Evolutionary conservation across 2,888 invertebrate genomes (phyloP).

Genomic region (Escarpia spicata): DNA sequence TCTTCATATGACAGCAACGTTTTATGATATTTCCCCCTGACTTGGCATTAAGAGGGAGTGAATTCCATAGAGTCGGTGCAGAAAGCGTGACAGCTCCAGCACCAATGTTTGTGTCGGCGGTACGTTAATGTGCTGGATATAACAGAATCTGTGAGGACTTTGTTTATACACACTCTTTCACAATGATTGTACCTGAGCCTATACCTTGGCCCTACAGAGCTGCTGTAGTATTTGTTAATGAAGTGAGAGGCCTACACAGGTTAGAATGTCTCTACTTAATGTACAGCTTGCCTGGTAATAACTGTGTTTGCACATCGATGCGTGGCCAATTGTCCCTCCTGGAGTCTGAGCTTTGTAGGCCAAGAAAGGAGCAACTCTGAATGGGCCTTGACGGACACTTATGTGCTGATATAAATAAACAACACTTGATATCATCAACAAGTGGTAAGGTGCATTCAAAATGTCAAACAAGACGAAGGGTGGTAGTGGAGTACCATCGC

Average conservation of each 20-base stretch:
- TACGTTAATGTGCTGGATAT: not conserved
- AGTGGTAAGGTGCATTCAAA: not conserved
- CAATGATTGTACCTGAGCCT: not conserved
- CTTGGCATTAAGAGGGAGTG: too few species aligned
- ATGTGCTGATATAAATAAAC: not conserved
- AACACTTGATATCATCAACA: slow-evolving; percentile 3
- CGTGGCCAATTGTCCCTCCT: not conserved
- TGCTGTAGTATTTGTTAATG: not conserved
- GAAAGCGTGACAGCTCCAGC: too few species aligned
- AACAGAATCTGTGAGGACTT: not conserved
- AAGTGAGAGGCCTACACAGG: not conserved
- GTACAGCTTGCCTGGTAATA: not conserved
- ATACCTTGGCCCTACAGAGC: not conserved
- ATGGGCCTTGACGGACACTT: not conserved
- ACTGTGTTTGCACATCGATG: not conserved
- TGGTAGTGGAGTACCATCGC: not conserved
- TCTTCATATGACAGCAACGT: not conserved
- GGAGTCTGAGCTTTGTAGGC: not conserved
- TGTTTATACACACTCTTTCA: not conserved
- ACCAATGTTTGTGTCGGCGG: too few species aligned
- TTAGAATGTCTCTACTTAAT: not conserved
- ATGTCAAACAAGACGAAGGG: slow-evolving; percentile 1
- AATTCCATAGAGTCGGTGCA: too few species aligned
- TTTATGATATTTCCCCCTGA: too few species aligned
- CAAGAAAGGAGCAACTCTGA: not conserved